Evolutionary conservation across 2,797 vertebrate species (phyloP).

Genomic region (Galago senegalensis): DNA sequence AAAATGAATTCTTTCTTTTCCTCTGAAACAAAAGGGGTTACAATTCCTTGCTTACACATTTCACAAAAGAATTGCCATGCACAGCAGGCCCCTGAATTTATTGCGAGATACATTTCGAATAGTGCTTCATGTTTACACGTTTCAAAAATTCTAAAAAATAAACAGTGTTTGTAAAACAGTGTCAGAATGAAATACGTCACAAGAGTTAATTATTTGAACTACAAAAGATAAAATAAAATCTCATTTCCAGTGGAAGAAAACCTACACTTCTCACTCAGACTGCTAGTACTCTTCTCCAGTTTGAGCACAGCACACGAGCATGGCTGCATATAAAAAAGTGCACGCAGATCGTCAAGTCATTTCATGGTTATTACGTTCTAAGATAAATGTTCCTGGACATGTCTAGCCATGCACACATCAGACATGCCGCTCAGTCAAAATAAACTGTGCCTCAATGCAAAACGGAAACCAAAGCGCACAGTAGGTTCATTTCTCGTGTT

Average conservation of each 20-base stretch:
- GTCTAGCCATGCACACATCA: background rate
- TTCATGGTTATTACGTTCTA: constrained; percentile 19
- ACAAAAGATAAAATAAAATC: constrained; percentile 8
- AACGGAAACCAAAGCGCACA: background rate
- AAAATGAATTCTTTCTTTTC: constrained; percentile 33
- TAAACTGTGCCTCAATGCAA: background rate
- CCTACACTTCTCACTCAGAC: background rate
- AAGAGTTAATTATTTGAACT: constrained; percentile 37
- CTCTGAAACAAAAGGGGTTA: constrained; percentile 55
- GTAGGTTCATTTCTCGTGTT: constrained; percentile 45
- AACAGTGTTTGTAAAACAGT: background rate
- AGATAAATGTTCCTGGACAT: constrained; percentile 65
- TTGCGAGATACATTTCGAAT: constrained; percentile 37
- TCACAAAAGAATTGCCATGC: background rate
- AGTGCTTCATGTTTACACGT: background rate
- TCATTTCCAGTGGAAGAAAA: background rate
- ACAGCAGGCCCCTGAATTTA: background rate
- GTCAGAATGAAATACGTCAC: constrained; percentile 33
- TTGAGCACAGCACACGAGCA: background rate
- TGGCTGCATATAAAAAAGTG: background rate
- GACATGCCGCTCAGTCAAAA: constrained; percentile 19
- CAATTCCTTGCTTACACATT: constrained; percentile 10
- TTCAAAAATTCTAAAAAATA: constrained; percentile 51
- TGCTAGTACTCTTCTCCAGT: background rate
- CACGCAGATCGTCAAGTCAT: background rate